These are phyloP conservation scores for Resseliella maxima DNA, from an alignment of 2,888 invertebrate genomes.

Conservation along the genomic window DNA sequence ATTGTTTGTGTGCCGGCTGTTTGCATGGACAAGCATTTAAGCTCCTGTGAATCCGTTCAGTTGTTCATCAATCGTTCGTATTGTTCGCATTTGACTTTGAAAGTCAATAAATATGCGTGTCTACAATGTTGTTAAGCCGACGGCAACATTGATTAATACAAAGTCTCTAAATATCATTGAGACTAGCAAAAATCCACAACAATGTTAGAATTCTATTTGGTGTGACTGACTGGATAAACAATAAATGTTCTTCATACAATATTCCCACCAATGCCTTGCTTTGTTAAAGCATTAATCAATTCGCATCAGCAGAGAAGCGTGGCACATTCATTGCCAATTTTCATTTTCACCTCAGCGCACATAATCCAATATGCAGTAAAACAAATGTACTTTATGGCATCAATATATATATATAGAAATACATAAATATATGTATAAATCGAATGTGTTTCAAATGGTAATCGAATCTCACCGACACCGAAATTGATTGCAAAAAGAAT, in stretches of 20 bases:
- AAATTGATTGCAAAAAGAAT: constrained; percentile 25
- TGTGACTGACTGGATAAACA: not conserved
- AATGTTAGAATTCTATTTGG: not conserved
- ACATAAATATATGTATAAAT: not conserved
- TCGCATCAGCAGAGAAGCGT: not conserved
- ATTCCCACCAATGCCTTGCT: not conserved
- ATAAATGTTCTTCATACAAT: not conserved
- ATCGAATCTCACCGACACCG: not conserved
- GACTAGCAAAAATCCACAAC: not conserved
- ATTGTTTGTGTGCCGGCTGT: not conserved
- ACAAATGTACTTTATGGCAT: constrained; percentile 15
- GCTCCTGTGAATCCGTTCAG: constrained; percentile 1
- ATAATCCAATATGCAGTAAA: constrained; percentile 41
- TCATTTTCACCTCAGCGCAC: constrained; percentile 30
- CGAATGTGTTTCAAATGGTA: not conserved
- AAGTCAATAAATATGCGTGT: constrained; percentile 30
- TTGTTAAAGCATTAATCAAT: not conserved
- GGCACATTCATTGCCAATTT: constrained; percentile 37
- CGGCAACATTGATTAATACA: constrained; percentile 43
- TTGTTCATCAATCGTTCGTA: not conserved
- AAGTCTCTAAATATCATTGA: constrained; percentile 7
- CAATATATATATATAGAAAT: not conserved
- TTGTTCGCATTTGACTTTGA: not conserved
- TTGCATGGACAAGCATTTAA: not conserved
- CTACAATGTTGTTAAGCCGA: constrained; percentile 34